These are phyloP conservation scores for Lethenteron reissneri DNA, from an alignment of 2,113 vertebrate species.

Conservation along the genomic window DNA sequence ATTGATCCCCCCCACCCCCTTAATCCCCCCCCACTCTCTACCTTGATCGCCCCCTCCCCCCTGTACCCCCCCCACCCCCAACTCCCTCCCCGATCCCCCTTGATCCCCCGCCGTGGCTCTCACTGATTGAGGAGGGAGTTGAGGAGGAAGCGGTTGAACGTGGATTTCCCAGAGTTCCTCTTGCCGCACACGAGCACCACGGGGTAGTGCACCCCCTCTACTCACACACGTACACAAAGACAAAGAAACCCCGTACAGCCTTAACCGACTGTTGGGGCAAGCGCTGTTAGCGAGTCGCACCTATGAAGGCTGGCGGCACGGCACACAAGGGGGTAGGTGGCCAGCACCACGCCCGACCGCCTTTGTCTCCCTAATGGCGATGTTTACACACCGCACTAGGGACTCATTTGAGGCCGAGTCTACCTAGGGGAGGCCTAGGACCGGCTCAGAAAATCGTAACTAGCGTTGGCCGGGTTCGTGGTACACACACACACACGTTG, in stretches of 20 bases:
- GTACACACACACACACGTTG: too few relatives aligned
- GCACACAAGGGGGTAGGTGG: not conserved
- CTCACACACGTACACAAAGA: conserved; percentile 17
- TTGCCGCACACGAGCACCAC: conserved; percentile 53
- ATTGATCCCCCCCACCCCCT: too few relatives aligned
- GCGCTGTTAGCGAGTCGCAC: not conserved
- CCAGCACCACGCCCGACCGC: not conserved
- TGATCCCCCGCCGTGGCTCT: conserved; percentile 15
- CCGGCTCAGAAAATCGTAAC: too few relatives aligned
- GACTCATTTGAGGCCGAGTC: too few relatives aligned
- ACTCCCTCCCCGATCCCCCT: too few relatives aligned
- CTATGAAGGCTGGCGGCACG: not conserved
- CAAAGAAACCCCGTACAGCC: accelerated
- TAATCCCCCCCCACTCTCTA: too few relatives aligned
- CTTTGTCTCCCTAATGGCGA: too few relatives aligned
- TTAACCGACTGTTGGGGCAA: accelerated
- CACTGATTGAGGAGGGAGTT: conserved; percentile 68
- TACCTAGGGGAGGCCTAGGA: too few relatives aligned
- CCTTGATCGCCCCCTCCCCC: too few relatives aligned
- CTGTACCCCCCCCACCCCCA: too few relatives aligned
- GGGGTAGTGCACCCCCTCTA: conserved; percentile 43
- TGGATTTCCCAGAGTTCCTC: conserved; percentile 68
- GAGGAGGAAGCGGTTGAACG: conserved; percentile 53
- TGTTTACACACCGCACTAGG: too few relatives aligned
- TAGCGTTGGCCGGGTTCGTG: too few relatives aligned